These are phyloP conservation scores for Heliocidaris tuberculata DNA, from an alignment of 35 echinoderm and acorn worm genomes.

Conservation along the genomic window DNA sequence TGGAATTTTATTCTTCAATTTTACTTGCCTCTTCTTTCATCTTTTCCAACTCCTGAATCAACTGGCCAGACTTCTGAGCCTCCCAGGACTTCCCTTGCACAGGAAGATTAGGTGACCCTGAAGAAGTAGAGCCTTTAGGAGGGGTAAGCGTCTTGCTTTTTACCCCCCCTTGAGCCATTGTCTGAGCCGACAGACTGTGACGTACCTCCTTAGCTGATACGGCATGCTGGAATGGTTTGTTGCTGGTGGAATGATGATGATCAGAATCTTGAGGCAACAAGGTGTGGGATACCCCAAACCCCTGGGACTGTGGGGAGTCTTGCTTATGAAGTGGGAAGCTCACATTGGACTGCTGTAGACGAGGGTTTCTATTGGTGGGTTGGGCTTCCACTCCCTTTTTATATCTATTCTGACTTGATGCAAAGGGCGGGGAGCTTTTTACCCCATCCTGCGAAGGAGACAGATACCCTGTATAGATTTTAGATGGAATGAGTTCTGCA, in stretches of 20 bases:
- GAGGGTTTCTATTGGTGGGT: constrained; percentile 31
- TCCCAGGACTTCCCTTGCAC: constrained; percentile 15
- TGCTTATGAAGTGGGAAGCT: neutral
- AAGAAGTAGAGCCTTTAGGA: constrained; percentile 62
- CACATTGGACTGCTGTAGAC: constrained; percentile 36
- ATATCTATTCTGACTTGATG: constrained; percentile 19
- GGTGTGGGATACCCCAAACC: neutral
- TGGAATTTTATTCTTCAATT: neutral
- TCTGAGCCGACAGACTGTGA: constrained; percentile 21
- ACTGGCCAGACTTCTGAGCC: constrained; percentile 6
- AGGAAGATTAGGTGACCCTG: constrained; percentile 64
- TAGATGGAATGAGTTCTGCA: neutral
- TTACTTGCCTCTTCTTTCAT: constrained; percentile 52
- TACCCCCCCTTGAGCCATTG: constrained; percentile 7
- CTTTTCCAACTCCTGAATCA: constrained; percentile 73
- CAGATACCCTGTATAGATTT: constrained; percentile 17
- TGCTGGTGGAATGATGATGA: neutral
- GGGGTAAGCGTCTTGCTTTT: constrained; percentile 62
- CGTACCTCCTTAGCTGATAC: neutral
- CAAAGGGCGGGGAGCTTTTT: constrained; percentile 4
- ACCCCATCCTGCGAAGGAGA: neutral
- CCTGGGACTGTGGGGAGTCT: constrained; percentile 28
- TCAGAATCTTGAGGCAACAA: neutral
- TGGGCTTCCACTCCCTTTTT: constrained; percentile 7
- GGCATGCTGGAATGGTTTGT: neutral